These are phyloP conservation scores for Neoarius graeffei DNA, from an alignment of 2,113 vertebrate species.

Conservation along the genomic window DNA sequence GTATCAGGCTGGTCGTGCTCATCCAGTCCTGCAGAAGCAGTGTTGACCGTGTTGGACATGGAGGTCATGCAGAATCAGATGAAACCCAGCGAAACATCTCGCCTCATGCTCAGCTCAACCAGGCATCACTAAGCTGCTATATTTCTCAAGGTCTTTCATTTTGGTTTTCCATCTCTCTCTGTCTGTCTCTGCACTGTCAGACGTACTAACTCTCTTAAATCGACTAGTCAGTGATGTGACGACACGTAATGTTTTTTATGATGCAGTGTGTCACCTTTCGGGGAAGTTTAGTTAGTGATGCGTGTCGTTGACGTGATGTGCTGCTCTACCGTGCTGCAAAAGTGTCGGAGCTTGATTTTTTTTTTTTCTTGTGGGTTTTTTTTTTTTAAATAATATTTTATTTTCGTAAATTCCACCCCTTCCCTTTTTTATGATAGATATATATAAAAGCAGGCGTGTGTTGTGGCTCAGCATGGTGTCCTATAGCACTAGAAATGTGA, in stretches of 20 bases:
- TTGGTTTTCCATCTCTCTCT: background rate
- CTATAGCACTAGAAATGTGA: slow-evolving; percentile 55
- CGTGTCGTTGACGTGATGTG: slow-evolving; percentile 36
- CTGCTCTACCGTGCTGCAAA: slow-evolving; percentile 43
- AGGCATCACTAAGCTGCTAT: background rate
- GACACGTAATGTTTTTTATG: background rate
- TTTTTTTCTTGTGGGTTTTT: background rate
- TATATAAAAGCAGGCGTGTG: slow-evolving; percentile 10
- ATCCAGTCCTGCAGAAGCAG: background rate
- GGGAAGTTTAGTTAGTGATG: slow-evolving; percentile 6
- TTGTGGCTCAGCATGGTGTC: slow-evolving; percentile 58
- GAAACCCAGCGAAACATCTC: slow-evolving; percentile 4
- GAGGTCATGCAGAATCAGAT: background rate
- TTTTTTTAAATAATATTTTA: background rate
- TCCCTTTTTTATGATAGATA: background rate
- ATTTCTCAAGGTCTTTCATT: slow-evolving; percentile 4
- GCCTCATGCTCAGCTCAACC: background rate
- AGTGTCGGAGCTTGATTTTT: slow-evolving; percentile 25
- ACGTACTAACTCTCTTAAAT: slow-evolving; percentile 22
- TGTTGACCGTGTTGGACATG: background rate
- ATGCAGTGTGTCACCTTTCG: slow-evolving; percentile 21
- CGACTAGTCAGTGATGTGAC: slow-evolving; percentile 37
- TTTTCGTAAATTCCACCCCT: background rate
- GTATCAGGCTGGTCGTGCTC: slow-evolving; percentile 4
- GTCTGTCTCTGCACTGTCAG: background rate